Conservation (phyloP, 2,113 vertebrate species). For the Saccopteryx leptura region DNA sequence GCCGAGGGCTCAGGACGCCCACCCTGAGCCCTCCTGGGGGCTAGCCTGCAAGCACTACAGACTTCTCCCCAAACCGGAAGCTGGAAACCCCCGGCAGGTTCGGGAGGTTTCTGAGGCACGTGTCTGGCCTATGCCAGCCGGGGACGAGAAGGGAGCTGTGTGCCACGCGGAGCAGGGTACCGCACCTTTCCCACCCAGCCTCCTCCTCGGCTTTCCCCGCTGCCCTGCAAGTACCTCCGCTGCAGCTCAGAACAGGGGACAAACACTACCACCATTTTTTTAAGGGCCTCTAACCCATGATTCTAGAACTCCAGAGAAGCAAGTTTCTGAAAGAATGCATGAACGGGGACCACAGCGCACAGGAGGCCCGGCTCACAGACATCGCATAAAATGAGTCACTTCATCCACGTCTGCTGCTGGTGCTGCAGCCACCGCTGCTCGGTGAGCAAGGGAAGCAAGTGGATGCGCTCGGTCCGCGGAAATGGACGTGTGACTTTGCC, state of each 20-base stretch:
- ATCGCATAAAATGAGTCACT: slow-evolving; percentile 78
- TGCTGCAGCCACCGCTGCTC: slow-evolving; percentile 47
- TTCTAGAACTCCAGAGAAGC: slow-evolving; percentile 67
- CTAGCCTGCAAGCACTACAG: background rate
- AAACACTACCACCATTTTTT: slow-evolving; percentile 60
- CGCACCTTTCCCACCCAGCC: too few relatives aligned
- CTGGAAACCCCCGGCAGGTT: background rate
- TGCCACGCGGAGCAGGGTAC: background rate
- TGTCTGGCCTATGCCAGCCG: background rate
- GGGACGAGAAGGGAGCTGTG: background rate
- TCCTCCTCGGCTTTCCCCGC: background rate
- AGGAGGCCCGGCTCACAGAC: slow-evolving; percentile 62
- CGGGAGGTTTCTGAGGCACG: background rate
- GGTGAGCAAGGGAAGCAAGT: slow-evolving; percentile 54
- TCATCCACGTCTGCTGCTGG: background rate
- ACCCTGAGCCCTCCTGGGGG: background rate
- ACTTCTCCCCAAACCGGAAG: background rate
- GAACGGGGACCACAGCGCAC: slow-evolving; percentile 65
- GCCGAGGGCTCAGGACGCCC: too few relatives aligned
- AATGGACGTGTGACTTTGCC: background rate
- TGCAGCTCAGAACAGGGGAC: background rate
- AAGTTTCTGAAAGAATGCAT: slow-evolving; percentile 79
- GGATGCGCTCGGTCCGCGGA: background rate
- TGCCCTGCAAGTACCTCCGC: background rate
- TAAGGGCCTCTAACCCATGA: slow-evolving; percentile 58